Evolutionary conservation across 2,113 vertebrate genomes (phyloP).

Genomic region (Passer montanus): DNA sequence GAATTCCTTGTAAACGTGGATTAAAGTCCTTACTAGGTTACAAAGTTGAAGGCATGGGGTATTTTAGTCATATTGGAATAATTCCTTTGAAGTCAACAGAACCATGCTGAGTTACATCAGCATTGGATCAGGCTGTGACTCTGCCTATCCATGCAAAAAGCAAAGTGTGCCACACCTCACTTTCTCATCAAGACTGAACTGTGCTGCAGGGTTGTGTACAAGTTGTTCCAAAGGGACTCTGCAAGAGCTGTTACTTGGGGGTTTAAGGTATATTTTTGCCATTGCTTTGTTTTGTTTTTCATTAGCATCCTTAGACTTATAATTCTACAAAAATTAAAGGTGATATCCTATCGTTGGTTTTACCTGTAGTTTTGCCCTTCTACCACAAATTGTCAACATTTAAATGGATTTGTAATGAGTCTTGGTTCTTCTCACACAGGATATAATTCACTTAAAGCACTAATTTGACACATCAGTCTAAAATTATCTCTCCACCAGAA

Average conservation of each 20-base stretch:
- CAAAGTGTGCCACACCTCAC: not conserved
- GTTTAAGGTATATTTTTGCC: not conserved
- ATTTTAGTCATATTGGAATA: not conserved
- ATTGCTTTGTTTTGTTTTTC: not conserved
- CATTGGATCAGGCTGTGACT: not conserved
- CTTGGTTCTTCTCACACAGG: not conserved
- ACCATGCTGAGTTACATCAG: not conserved
- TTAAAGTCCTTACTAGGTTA: not conserved
- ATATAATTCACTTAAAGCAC: constrained; percentile 1
- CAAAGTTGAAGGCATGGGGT: not conserved
- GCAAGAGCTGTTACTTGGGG: not conserved
- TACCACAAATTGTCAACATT: not conserved
- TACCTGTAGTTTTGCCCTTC: not conserved
- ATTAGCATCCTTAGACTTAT: not conserved
- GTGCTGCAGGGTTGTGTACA: not conserved
- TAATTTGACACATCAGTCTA: not conserved
- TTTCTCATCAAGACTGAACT: not conserved
- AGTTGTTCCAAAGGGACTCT: not conserved
- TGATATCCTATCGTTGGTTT: not conserved
- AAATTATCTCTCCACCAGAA: constrained; percentile 28
- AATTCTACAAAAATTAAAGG: not conserved
- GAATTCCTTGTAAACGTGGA: not conserved
- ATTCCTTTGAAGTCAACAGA: not conserved
- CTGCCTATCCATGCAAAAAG: not conserved
- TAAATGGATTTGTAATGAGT: not conserved